Conservation (phyloP, 2,888 invertebrate species). For the Cacoxenus indagator region DNA sequence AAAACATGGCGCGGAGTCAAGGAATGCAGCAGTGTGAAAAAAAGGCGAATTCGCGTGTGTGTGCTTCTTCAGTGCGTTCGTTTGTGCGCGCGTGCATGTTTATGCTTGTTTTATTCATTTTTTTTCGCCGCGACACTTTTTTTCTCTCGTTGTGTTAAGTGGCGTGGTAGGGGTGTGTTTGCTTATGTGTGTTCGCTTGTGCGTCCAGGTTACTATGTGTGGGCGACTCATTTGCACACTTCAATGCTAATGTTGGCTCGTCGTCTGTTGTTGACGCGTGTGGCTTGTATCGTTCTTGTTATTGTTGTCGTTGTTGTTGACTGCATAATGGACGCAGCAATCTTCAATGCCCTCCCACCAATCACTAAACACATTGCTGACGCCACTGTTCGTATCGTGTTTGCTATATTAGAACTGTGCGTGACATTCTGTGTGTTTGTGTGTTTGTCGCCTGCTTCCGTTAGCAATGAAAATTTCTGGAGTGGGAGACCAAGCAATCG, state of each 20-base stretch:
- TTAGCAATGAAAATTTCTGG: conserved; percentile 11
- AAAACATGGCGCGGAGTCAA: conserved; percentile 45
- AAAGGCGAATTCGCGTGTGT: conserved; percentile 64
- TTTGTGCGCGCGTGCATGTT: no score
- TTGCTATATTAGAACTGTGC: no score
- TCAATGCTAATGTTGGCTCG: conserved; percentile 65
- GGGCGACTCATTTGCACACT: conserved; percentile 60
- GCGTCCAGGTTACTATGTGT: no score
- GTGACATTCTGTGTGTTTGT: conserved; percentile 23
- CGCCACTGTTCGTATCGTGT: no score
- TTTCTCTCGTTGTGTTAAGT: background rate
- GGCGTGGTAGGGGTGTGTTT: background rate
- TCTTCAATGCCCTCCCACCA: no score
- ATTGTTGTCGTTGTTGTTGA: conserved; percentile 57
- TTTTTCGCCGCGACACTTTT: background rate
- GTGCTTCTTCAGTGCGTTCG: conserved; percentile 36
- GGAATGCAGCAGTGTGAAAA: conserved; percentile 68
- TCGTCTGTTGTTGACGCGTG: conserved; percentile 57
- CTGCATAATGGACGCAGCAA: conserved; percentile 9
- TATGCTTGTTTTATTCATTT: conserved; percentile 5
- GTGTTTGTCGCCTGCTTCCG: conserved; percentile 13
- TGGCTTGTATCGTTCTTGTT: background rate
- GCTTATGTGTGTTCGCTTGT: conserved; percentile 9
- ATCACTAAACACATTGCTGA: no score
- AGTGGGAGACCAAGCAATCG: no score